Evolutionary conservation across 2,113 vertebrate species (phyloP), one percentile per base, ranked within the genome.

Genomic region (Condylura cristata): DNA sequence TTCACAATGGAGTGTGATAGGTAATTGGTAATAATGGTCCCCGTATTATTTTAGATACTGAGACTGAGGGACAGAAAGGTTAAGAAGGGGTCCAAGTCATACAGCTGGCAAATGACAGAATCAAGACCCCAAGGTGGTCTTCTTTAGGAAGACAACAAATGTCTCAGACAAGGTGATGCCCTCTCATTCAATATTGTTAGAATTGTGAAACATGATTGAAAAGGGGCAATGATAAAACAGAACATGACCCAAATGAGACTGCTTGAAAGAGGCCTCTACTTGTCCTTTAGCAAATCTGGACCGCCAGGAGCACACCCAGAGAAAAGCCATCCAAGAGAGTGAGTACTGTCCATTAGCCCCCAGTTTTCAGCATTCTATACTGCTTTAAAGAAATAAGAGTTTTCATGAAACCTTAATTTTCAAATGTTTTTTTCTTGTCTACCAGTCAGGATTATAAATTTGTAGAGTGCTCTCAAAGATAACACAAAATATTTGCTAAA

Each of bases 401-500:
- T 60, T 51, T 70, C 48, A n/a, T 82, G 61, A 70, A 46, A 44
- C 16, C 44, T 87, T 48, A 34, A 76, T 70, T 88, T 76, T 44
- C 9, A 37, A 86, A 58, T 30, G 39, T 22, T 46, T 82, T 84
- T 60, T n/a, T 53, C 20, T 85, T 86, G 90, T 26, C 65, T 79
- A 28, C 16, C 84, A 13, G 8, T 72, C 56, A 44, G 26, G 28
- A 72, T 76, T 63, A 16, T 9, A 46, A 4, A 34, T 2, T 71
- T 71, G 71, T 34, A 72, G 8, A 28, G 12, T 22, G 76, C 37
- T 84, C 48, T 95, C 37, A 81, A 83, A 80, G 18, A 63, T 1
- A 70, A n/a, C n/a, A 75, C 51, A 76, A 80, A 90, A 71, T 75
- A 39, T 71, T 75, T 92, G 44, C 30, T 80, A 22, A 94, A 66